Conservation (phyloP, 2,113 vertebrate species). For the Megaleporinus macrocephalus region DNA sequence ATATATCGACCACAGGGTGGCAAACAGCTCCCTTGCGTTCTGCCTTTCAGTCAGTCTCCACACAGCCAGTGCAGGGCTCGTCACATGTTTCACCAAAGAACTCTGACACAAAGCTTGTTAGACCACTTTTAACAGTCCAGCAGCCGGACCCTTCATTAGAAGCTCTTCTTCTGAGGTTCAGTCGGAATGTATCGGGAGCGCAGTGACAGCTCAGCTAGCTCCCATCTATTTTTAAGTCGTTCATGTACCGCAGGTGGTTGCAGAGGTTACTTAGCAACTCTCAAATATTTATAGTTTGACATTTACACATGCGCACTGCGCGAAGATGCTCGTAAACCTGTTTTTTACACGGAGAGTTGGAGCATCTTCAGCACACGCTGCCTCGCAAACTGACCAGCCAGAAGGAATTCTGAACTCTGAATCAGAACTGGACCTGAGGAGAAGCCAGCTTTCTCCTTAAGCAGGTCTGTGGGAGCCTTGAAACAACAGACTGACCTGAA, state of each 20-base stretch:
- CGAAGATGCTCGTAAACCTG: conserved; percentile 33
- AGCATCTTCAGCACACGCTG: conserved; percentile 6
- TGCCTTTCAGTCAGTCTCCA: not conserved
- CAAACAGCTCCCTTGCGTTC: conserved; percentile 23
- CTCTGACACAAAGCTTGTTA: not conserved
- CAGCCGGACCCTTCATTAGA: not conserved
- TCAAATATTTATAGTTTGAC: conserved; percentile 53
- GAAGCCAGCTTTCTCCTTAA: not conserved
- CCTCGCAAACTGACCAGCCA: too few relatives aligned
- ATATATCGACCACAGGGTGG: conserved; percentile 48
- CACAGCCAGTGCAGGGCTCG: not conserved
- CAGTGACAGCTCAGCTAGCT: conserved; percentile 16
- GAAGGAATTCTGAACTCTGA: too few relatives aligned
- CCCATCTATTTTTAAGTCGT: conserved; percentile 43
- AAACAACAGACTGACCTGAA: not conserved
- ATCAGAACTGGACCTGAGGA: not conserved
- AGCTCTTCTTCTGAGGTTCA: not conserved
- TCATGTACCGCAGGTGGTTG: conserved; percentile 46
- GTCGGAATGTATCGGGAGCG: not conserved
- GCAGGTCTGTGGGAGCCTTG: too few relatives aligned
- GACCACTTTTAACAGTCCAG: not conserved
- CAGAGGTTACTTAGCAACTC: conserved; percentile 54
- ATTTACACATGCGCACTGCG: conserved; percentile 32
- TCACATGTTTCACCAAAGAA: conserved; percentile 4
- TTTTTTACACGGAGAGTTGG: conserved; percentile 16